Evolutionary conservation across 1,140 invertebrate species (phyloP).

Genomic region (Papilio polytes): DNA sequence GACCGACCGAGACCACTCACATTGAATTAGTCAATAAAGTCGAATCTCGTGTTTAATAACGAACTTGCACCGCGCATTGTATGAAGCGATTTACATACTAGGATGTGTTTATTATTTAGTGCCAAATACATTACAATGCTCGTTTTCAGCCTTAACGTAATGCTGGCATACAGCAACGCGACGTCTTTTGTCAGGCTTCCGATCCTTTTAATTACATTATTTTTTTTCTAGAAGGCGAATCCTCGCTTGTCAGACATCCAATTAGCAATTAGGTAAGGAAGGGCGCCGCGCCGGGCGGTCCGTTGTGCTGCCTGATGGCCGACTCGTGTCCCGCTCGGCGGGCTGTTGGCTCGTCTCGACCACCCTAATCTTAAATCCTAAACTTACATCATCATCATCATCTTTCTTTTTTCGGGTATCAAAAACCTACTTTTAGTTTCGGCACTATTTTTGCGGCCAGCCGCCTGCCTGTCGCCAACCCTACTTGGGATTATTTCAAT

Average conservation of each 20-base stretch:
- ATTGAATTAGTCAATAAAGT: conserved; percentile 6
- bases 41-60: background rate
- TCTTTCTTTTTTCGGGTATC: too few species aligned
- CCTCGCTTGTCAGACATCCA: background rate
- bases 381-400: too few species aligned
- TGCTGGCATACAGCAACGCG: background rate
- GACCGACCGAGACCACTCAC: background rate
- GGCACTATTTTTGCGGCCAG: too few species aligned
- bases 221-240: background rate
- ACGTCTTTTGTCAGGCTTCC: conserved; percentile 8
- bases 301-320: background rate
- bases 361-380: too few species aligned
- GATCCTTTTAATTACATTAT: conserved; percentile 16
- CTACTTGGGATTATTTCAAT: too few species aligned
- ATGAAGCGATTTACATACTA: background rate
- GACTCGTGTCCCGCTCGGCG: too few species aligned
- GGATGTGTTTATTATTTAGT: background rate
- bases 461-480: too few species aligned
- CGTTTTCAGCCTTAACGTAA: background rate
- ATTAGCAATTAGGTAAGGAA: background rate
- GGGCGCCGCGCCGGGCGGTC: background rate
- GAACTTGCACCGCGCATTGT: background rate
- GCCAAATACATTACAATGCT: background rate
- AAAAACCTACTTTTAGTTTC: too few species aligned
- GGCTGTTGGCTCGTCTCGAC: background rate